phyloP scores from a whole-genome alignment of 2,113 vertebrate genomes.

The Rhabdomys dilectus region DNA sequence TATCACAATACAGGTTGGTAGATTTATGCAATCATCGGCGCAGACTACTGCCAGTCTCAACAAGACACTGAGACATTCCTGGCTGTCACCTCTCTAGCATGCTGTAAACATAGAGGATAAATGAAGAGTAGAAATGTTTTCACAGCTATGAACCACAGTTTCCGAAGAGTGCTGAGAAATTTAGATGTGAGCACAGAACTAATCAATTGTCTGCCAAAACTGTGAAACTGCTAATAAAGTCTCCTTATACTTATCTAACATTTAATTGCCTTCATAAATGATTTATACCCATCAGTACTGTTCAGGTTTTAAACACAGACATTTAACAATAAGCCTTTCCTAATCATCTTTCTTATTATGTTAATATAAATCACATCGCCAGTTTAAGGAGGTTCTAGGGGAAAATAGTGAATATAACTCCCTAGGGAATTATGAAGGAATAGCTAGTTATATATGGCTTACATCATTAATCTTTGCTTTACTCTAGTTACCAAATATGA shows the following conservation, averaged over 20 bases:
- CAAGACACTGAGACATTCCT: neutral
- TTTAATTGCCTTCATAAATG: conserved; percentile 29
- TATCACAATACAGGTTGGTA: neutral
- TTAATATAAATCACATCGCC: neutral
- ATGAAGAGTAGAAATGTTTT: neutral
- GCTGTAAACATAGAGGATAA: neutral
- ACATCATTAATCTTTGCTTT: neutral
- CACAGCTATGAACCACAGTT: neutral
- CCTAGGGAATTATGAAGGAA: conserved; percentile 4
- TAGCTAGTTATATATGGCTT: neutral
- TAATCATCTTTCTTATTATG: conserved; percentile 27
- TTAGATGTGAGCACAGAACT: neutral
- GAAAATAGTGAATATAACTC: neutral
- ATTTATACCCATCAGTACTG: neutral
- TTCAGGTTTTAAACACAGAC: neutral
- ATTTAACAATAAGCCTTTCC: neutral
- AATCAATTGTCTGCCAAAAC: neutral
- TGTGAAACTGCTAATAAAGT: neutral
- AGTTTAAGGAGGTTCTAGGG: conserved; percentile 19
- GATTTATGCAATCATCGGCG: neutral
- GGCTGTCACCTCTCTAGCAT: neutral
- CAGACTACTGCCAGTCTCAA: neutral
- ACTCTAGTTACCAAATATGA: neutral
- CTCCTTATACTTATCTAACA: neutral
- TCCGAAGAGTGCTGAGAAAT: neutral